Evolutionary conservation across 2,888 invertebrate genomes (phyloP), one percentile per base, ranked within the genome.

Genomic region (Polyommatus icarus): DNA sequence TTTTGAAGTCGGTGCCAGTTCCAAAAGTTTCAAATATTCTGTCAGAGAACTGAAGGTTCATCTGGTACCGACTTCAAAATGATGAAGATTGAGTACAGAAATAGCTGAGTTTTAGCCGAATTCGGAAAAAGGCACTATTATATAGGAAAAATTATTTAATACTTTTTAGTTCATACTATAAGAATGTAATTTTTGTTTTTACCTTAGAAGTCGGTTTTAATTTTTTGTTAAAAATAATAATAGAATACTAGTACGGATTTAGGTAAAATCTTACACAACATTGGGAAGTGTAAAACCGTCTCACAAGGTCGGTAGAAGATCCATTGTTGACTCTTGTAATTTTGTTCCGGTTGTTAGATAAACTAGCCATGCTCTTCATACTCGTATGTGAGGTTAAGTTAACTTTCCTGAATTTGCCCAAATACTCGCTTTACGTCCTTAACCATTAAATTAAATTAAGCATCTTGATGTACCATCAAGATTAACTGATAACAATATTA

Each of bases 361-460:
- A 75, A 50, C 75, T 54, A 75, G 75, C 75, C 75, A 54, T 50
- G 75, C 75, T 75, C 75, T 67, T 61, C 24, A n/a, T n/a, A n/a
- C n/a, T n/a, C n/a, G n/a, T 73, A 36, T 50, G 24, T 54, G 75
- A 75, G 75, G 75, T 75, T 75, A 29, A 75, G 50, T 50, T 75
- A 24, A 29, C 54, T 75, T 75, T 75, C 75, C 54, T 54, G 75
- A 75, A 50, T 75, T 54, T 24, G 24, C 54, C 54, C 46, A 75
- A 75, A 50, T 50, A 54, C 54, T 20, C 24, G 54, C 75, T 75
- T 50, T 46, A 24, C 40, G 8, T 54, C 54, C 4, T 50, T 7
- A 75, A 20, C 20, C 3, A 24, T 12, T 24, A 61, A 24, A 24
- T 61, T 24, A 24, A 61, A 24, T 61, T 24, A 24, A 61, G 24